Conservation (phyloP, 2,797 vertebrate genomes). For the Uromys caudimaculatus region DNA sequence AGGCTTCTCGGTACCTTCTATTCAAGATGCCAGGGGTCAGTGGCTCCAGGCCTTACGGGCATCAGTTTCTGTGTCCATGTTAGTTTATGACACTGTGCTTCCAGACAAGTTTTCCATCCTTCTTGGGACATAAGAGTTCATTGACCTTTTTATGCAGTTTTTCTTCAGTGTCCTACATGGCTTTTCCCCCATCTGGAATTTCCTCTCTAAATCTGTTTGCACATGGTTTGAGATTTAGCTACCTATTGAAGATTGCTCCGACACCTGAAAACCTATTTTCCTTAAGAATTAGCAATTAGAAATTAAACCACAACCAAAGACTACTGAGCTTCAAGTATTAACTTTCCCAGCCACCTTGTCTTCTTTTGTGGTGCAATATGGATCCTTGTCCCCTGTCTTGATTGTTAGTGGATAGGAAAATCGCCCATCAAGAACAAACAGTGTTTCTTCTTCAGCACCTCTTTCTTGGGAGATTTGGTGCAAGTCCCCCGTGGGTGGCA, state of each 20-base stretch:
- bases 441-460: neutral
- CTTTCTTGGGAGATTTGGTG: neutral
- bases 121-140: neutral
- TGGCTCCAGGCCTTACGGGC: too few species aligned
- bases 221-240: conserved; percentile 14
- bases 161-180: neutral
- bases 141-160: neutral
- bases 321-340: neutral
- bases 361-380: neutral
- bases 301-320: conserved; percentile 25
- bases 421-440: too few species aligned
- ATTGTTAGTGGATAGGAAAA: neutral
- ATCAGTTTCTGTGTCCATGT: neutral
- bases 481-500: neutral
- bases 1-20: neutral
- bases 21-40: too few species aligned
- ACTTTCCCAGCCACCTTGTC: neutral
- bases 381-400: neutral
- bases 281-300: conserved; percentile 44
- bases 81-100: neutral
- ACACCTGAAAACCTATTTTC: conserved; percentile 8
- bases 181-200: neutral
- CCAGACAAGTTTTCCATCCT: neutral
- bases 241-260: neutral
- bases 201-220: conserved; percentile 33